Percentiles rank a stretch among this genome's conserved stretches.
Evolutionary conservation across 2,888 invertebrate genomes (phyloP).

Genomic region (Acleris cristana): DNA sequence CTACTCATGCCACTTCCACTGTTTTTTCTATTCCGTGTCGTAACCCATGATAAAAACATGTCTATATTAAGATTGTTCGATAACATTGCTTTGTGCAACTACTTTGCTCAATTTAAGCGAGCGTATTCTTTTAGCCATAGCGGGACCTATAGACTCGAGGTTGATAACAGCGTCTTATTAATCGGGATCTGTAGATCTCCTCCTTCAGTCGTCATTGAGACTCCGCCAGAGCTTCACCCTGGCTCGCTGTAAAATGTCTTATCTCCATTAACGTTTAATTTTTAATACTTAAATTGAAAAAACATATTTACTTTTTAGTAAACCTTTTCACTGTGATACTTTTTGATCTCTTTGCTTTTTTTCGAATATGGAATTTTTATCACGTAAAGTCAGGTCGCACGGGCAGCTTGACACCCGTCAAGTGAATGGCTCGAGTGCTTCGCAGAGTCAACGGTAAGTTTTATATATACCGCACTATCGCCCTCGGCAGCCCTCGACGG

Average conservation of each 20-base stretch:
- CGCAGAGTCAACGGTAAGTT: slow-evolving; percentile 66
- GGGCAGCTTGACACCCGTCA: slow-evolving; percentile 67
- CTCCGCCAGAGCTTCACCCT: slow-evolving; percentile 58
- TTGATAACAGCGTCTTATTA: slow-evolving; percentile 51
- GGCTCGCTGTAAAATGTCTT: slow-evolving; percentile 30
- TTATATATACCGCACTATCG: background rate
- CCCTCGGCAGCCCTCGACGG: background rate
- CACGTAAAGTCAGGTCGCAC: slow-evolving; percentile 69
- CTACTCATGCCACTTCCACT: no score
- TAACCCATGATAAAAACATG: no score
- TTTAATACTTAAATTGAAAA: slow-evolving; percentile 25
- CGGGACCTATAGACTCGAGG: slow-evolving; percentile 42
- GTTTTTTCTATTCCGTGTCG: no score
- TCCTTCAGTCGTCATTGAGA: slow-evolving; percentile 73
- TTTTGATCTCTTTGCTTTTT: slow-evolving; percentile 54
- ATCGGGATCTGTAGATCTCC: slow-evolving; percentile 50
- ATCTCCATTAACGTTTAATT: slow-evolving; percentile 27
- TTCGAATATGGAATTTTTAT: slow-evolving; percentile 72
- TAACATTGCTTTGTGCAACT: no score
- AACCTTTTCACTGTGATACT: slow-evolving; percentile 56
- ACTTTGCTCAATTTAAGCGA: no score
- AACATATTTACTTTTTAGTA: slow-evolving; percentile 36
- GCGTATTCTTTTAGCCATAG: slow-evolving; percentile 15
- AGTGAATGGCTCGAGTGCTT: slow-evolving; percentile 63
- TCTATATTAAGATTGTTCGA: no score